A percentile compares a stretch with the other conserved stretches of the same genome.
Evolutionary conservation across 2,888 invertebrate genomes (phyloP).

Genomic region (Tachina lurida): DNA sequence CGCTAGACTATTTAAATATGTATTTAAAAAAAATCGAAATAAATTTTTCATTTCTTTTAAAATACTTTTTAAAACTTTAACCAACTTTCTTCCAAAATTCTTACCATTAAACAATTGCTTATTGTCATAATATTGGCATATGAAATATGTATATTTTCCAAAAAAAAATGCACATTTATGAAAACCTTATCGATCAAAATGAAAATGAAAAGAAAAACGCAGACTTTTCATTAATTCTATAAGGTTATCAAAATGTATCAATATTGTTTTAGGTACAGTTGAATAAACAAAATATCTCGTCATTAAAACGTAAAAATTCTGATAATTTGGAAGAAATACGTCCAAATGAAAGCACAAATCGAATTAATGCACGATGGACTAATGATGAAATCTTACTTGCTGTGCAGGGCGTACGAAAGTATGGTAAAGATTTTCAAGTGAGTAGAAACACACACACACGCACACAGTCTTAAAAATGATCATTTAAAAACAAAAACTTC

Average conservation of each 20-base stretch:
- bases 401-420: slow-evolving; percentile 93
- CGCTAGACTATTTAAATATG: no score
- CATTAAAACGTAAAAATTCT: slow-evolving; percentile 89
- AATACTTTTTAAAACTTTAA: no score
- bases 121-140: neutral
- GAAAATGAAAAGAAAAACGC: slow-evolving; percentile 18
- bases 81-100: no score
- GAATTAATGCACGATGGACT: slow-evolving; percentile 95
- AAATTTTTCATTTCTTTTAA: no score
- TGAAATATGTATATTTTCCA: neutral
- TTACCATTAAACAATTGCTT: no score
- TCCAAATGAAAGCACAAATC: slow-evolving; percentile 86
- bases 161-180: neutral
- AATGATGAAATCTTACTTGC: slow-evolving; percentile 95
- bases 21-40: no score
- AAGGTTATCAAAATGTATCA: slow-evolving; percentile 60
- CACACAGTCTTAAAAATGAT: neutral
- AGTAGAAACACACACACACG: slow-evolving; percentile 80
- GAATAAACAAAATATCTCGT: slow-evolving; percentile 95
- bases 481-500: neutral
- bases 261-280: slow-evolving; percentile 90
- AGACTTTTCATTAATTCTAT: slow-evolving; percentile 9
- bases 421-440: slow-evolving; percentile 92
- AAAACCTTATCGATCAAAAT: slow-evolving; percentile 33
- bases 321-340: slow-evolving; percentile 85